Evolutionary conservation across 2,113 vertebrate genomes (phyloP), one percentile per base, ranked within the genome.

Genomic region (Rallus limicola): DNA sequence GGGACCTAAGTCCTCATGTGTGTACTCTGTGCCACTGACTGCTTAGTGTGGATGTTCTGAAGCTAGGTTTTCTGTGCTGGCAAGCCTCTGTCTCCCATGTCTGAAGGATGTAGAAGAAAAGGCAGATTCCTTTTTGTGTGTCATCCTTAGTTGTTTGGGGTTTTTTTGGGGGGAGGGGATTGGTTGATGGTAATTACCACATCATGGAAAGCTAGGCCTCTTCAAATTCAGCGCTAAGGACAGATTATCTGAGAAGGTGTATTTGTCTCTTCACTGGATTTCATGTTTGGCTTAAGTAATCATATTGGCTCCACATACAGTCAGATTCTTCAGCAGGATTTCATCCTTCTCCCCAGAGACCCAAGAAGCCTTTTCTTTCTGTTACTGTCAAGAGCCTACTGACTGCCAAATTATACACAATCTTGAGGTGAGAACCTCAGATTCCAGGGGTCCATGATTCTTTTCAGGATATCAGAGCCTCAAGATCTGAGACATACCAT

Each of bases 11-110:
- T 1, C 2, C 53, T 56, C 5, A 8, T 38, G 44, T 6, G 16
- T 50, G 26, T 62, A 13, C 14, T 68, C 0, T 0, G 14, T 33
- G 21, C 5, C 12, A 10, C 53, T 70, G 44, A 50, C 59, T 78
- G 31, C 50, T 36, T 74, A 13, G 59, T 33, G 33, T 38, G 52
- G 60, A 59, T 72, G 19, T 53, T 79, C 33, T 17, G 53, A 85
- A 91, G 33, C 44, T 3, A 26, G 23, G 5, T 38, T 58, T 29
- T 28, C 17, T 76, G 5, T 75, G 23, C 46, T 85, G 93, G 46
- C n/a, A 71, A 44, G 24, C 24, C 46, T 71, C 63, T 83, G 42
- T 50, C 28, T 76, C 34, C 48, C 3, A 1, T 60, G 21, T 60
- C 50, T 80, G 69, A 77, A 59, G 42, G 18, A 16, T 46, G 68